Conservation (phyloP, 2,888 invertebrate genomes). For the Apodemia duryi region DNA sequence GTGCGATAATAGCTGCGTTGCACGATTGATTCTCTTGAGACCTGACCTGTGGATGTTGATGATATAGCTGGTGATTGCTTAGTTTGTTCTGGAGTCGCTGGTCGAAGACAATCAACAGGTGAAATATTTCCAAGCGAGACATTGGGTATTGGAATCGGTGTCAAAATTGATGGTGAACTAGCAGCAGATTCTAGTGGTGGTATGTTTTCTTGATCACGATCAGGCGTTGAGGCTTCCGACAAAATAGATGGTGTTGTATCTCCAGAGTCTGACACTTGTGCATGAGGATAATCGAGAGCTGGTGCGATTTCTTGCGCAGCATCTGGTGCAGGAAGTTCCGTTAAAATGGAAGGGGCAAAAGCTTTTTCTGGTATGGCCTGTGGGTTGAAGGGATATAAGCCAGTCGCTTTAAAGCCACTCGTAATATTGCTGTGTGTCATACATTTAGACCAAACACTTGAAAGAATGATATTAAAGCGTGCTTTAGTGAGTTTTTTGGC, state of each 20-base stretch:
- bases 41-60: no score
- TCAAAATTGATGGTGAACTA: no score
- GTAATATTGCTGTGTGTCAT: conserved; percentile 30
- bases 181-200: no score
- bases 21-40: conserved; percentile 5
- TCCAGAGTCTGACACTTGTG: background rate
- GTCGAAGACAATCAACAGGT: no score
- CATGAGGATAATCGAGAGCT: background rate
- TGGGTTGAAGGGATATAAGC: conserved; percentile 28
- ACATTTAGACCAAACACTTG: conserved; percentile 25
- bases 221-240: background rate
- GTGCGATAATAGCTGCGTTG: conserved; percentile 2
- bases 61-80: no score
- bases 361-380: conserved; percentile 25
- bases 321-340: conserved; percentile 18
- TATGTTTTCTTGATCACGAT: no score
- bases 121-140: no score
- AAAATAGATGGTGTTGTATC: background rate
- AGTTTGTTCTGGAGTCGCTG: no score
- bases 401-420: conserved; percentile 29
- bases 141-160: no score
- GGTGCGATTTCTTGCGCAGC: background rate
- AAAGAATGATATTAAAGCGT: conserved; percentile 25
- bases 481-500: conserved; percentile 21
- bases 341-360: conserved; percentile 24